phyloP scores from a whole-genome alignment of 2,113 vertebrate genomes.

The Myotis brandtii region DNA sequence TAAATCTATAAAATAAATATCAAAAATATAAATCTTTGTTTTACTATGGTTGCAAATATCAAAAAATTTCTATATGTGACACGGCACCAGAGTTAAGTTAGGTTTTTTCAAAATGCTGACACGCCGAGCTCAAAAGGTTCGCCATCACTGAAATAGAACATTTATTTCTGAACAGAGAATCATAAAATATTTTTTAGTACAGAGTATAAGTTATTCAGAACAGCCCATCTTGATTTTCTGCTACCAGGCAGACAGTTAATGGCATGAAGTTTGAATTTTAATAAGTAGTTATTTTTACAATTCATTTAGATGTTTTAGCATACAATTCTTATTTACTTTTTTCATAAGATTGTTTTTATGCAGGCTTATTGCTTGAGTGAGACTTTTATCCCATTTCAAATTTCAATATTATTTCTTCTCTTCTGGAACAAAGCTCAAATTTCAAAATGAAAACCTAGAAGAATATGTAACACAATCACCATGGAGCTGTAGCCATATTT shows the following conservation, averaged over 20 bases:
- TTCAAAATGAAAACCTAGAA: slow-evolving; percentile 53
- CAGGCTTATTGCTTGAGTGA: not conserved
- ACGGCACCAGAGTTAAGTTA: too few relatives aligned
- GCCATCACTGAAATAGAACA: not conserved
- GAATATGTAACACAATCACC: slow-evolving; percentile 1
- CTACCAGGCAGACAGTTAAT: not conserved
- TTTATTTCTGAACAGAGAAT: not conserved
- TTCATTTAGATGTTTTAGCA: not conserved
- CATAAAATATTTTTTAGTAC: not conserved
- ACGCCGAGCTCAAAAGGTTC: too few relatives aligned
- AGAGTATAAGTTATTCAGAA: not conserved
- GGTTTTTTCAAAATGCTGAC: too few relatives aligned
- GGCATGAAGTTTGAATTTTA: not conserved
- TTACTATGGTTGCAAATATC: too few relatives aligned
- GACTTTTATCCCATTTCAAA: slow-evolving; percentile 2
- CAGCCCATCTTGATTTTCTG: not conserved
- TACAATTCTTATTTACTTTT: not conserved
- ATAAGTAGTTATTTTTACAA: not conserved
- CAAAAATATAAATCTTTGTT: too few relatives aligned
- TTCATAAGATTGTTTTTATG: not conserved
- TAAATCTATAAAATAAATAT: too few relatives aligned
- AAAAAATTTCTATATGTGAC: too few relatives aligned
- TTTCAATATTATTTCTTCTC: not conserved
- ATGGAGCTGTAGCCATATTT: not conserved
- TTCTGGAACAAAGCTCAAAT: slow-evolving; percentile 4